Evolutionary conservation across 2,888 invertebrate genomes (phyloP), one percentile per base, ranked within the genome.

Genomic region (Philopedon plagiatum): DNA sequence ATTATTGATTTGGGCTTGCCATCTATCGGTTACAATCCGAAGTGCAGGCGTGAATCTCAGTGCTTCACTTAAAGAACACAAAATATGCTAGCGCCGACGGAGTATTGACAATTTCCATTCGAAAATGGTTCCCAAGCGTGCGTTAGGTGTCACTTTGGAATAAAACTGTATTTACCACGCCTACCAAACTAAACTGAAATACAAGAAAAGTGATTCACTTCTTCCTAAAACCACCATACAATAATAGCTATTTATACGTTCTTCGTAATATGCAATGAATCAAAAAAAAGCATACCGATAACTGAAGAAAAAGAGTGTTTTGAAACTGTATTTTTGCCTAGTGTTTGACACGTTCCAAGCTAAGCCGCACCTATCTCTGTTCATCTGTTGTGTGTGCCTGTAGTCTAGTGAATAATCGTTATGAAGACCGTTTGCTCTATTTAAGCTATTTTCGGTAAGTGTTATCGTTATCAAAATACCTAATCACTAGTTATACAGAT

Each of bases 361-460:
- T 66, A 74, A 41, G 44, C 84, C 84, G 83, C 84, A 84, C 84
- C 84, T 84, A 82, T 83, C 80, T 78, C 80, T 80, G 80, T 82
- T 79, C 46, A 44, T 62, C 63, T 65, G 67, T 67, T 49, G 66
- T 49, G 63, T 66, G 77, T 81, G 78, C 77, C 76, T 77, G 78
- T 83, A 80, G 81, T 78, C 78, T 80, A 81, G 81, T 81, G 81
- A 76, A 75, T 78, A 80, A 80, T 80, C 81, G 83, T 82, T 82
- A 84, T 83, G 82, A 82, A 78, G 81, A 81, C 78, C 76, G 80
- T 81, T 79, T 81, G 78, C 75, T 79, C 73, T 78, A 78, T 79
- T 75, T 77, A 72, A 78, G 76, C 75, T 78, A 79, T 80, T 82
- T 79, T 76, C 76, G 82, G 81, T 81, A 78, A 74, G 73, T 64